Base-by-base conservation (phyloP, 2,888 invertebrate species). In the Julus scanicus region DNA sequence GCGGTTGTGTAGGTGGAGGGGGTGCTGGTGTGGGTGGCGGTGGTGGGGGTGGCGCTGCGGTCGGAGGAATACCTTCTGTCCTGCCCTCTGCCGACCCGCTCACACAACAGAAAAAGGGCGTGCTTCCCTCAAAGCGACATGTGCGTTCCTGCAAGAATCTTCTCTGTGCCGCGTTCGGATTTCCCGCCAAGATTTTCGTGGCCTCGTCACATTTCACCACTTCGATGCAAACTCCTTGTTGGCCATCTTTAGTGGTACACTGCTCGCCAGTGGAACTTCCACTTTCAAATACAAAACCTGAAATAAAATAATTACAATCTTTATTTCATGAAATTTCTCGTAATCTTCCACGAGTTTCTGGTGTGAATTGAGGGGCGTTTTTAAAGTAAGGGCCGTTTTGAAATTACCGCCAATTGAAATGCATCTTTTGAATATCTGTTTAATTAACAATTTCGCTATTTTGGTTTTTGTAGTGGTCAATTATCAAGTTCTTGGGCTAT, bases 91-190 rank as follows among this genome's bases (percentile, higher is more conserved):
- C 15, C 15, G 53, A n/a, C 1, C 15, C 83, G 5, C 53, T 17
- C 1, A 83, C 57, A 40, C 88, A 88, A 57, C 88, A 88, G 57
- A 88, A 88, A 40, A 85, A 88, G 1, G 88, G 88, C n/a, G 37
- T 39, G 37, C 13, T 40, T 9, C 88, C 63, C 40, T 88, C 88
- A 29, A 85, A 88, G n/a, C 83, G 80, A 20, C 88, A 88, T 20
- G 85, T 88, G 11, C 85, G 20, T 39, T 85, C 49, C 40, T 85
- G 84, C 29, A 88, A 85, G 40, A 88, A 85, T 15, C 88, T 20
- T 3, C 88, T 39, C 37, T 88, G 85, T 1, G 20, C 88, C 2
- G 17, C 5, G 20, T 49, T 49, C 29, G 85, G 88, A 49, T 57
- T 85, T 37, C 57, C 85, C 20, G 37, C 84, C 83, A 85, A 85